Evolutionary conservation across 1,140 invertebrate genomes (phyloP).

Genomic region (Drosophila nikananu): DNA sequence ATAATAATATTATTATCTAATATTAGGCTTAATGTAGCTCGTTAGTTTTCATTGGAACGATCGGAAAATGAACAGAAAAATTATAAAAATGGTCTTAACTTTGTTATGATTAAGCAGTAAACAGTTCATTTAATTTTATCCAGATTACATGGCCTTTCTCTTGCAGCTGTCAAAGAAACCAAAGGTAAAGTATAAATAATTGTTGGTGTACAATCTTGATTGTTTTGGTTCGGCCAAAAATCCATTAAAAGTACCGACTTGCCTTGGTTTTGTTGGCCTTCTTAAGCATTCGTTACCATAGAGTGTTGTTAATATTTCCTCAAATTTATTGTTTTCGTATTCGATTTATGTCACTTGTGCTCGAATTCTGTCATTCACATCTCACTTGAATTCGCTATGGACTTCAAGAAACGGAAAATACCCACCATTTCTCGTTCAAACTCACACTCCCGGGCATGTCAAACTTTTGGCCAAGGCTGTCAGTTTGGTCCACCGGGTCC

Average conservation of each 20-base stretch:
- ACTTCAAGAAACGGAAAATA: neutral
- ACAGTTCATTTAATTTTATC: too few relatives aligned
- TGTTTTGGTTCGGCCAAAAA: neutral
- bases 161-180: too few relatives aligned
- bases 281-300: neutral
- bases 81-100: neutral
- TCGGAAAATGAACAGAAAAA: too few relatives aligned
- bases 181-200: too few relatives aligned
- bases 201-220: too few relatives aligned
- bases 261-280: neutral
- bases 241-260: neutral
- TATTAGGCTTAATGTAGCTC: too few relatives aligned
- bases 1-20: too few relatives aligned
- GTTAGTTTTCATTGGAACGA: too few relatives aligned
- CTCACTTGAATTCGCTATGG: slow-evolving; percentile 2
- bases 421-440: too few relatives aligned
- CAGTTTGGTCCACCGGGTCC: slow-evolving; percentile 7
- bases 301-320: too few relatives aligned
- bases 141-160: too few relatives aligned
- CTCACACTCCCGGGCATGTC: neutral
- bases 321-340: neutral
- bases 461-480: slow-evolving; percentile 11
- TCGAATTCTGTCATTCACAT: neutral
- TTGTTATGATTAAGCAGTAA: too few relatives aligned
- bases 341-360: neutral